These are phyloP conservation scores for Heloderma charlesbogerti DNA, from an alignment of 2,113 vertebrate genomes.

Conservation along the genomic window DNA sequence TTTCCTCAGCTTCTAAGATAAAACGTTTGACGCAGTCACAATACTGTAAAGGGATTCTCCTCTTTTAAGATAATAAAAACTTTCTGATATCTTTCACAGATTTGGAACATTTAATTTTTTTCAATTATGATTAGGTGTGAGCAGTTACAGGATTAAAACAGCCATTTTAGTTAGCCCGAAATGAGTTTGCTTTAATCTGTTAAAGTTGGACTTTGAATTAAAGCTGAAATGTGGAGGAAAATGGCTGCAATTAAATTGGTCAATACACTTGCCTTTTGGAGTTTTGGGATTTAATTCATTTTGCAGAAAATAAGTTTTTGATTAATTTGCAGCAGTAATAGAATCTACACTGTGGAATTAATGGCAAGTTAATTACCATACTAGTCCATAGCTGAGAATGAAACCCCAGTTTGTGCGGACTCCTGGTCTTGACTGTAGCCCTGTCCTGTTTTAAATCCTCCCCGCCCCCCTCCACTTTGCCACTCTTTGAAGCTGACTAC, in stretches of 20 bases:
- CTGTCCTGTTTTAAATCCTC: neutral
- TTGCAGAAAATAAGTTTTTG: constrained; percentile 36
- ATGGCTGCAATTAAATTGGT: constrained; percentile 36
- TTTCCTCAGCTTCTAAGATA: neutral
- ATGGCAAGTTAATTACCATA: constrained; percentile 7
- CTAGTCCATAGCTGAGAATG: neutral
- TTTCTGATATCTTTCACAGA: neutral
- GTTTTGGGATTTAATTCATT: constrained; percentile 35
- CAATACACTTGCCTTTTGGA: neutral
- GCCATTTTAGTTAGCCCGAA: constrained; percentile 27
- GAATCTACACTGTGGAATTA: constrained; percentile 4
- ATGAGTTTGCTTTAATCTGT: constrained; percentile 48
- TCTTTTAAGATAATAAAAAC: neutral
- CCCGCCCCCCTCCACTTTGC: neutral
- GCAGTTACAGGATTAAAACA: constrained; percentile 23
- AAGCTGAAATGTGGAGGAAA: constrained; percentile 17
- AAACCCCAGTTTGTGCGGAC: neutral
- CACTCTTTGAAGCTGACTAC: too few species aligned
- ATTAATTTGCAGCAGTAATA: constrained; percentile 38
- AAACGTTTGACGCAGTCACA: neutral
- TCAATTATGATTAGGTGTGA: neutral
- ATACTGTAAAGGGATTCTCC: neutral
- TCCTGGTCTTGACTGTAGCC: neutral
- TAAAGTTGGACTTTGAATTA: constrained; percentile 14
- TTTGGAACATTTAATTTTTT: neutral